These are phyloP conservation scores for Erynnis tages DNA, from an alignment of 2,888 invertebrate genomes.

Conservation along the genomic window DNA sequence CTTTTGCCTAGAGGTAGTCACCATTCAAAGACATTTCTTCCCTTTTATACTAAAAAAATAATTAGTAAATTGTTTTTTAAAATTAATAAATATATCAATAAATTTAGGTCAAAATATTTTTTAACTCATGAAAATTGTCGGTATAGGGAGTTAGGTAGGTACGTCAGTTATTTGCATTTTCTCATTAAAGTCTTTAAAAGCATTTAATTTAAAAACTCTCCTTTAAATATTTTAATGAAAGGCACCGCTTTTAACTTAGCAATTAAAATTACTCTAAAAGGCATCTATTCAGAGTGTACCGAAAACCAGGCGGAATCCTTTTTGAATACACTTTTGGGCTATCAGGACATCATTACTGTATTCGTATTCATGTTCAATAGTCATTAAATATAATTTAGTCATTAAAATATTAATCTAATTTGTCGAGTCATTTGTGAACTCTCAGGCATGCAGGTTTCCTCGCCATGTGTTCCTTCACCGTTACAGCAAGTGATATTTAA, in stretches of 20 bases:
- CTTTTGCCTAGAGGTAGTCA: no score
- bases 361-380: neutral
- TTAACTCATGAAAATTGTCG: no score
- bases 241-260: slow-evolving; percentile 26
- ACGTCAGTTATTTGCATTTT: slow-evolving; percentile 21
- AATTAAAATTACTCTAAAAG: slow-evolving; percentile 27
- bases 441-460: no score
- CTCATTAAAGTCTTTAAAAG: slow-evolving; percentile 22
- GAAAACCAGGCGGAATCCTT: slow-evolving; percentile 20
- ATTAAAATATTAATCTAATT: slow-evolving; percentile 27
- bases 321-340: slow-evolving; percentile 20
- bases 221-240: slow-evolving; percentile 27
- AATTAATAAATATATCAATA: no score
- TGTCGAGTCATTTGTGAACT: no score
- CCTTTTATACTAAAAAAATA: no score
- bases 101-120: no score
- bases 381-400: neutral
- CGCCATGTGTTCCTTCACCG: no score
- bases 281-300: slow-evolving; percentile 20
- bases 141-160: no score
- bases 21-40: no score
- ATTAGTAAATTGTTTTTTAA: no score
- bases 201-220: slow-evolving; percentile 21
- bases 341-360: slow-evolving; percentile 24
- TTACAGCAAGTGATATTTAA: no score